Conservation (phyloP, 2,797 vertebrate species). For the Enteromius trimaculatus region DNA sequence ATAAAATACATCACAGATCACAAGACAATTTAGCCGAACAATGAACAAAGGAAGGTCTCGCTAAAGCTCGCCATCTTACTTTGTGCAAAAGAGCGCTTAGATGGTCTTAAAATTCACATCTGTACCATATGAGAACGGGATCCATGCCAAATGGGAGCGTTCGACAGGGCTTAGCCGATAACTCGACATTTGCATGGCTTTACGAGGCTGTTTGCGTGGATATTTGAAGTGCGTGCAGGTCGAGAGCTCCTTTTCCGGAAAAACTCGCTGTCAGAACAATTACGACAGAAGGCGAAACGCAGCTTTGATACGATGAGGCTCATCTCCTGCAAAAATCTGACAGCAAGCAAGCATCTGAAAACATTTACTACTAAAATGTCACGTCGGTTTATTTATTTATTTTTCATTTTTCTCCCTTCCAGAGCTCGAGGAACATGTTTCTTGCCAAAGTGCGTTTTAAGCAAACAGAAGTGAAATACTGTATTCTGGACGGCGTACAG, state of each 20-base stretch:
- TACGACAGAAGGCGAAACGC: not conserved
- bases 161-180: constrained; percentile 4
- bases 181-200: constrained; percentile 20
- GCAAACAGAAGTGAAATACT: constrained; percentile 4
- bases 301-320: not conserved
- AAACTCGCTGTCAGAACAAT: constrained; percentile 8
- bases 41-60: constrained; percentile 69
- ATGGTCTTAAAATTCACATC: constrained; percentile 71
- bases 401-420: not conserved
- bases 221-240: not conserved
- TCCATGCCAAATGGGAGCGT: constrained; percentile 14
- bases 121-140: not conserved
- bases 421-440: not conserved
- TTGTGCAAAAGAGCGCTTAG: constrained; percentile 71
- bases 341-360: constrained; percentile 2
- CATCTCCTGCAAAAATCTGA: constrained; percentile 14
- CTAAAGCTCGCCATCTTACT: constrained; percentile 69
- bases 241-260: not conserved
- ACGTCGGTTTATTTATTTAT: not conserved
- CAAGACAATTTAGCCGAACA: constrained; percentile 69
- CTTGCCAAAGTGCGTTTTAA: constrained; percentile 27
- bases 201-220: constrained; percentile 1
- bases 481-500: constrained; percentile 17
- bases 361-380: not conserved
- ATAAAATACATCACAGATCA: constrained; percentile 72